Base-by-base conservation (phyloP, 1,140 invertebrate genomes). In the Rhizoglyphus robini region DNA sequence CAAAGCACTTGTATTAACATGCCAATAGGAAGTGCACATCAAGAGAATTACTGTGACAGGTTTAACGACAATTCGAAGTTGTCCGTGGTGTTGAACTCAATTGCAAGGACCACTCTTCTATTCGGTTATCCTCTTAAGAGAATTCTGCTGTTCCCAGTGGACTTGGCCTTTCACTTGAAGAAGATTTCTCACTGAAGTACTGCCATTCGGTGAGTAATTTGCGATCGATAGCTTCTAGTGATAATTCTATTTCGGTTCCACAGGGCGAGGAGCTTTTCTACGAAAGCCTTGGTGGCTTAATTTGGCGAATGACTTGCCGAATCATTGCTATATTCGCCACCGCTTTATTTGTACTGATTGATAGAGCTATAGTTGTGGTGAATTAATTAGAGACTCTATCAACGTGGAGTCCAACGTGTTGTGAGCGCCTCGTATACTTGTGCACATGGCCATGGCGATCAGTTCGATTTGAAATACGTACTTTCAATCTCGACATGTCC, bases 101-200 rank as follows among this genome's bases (percentile, higher is more conserved):
- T 20, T 51, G 15, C 2, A 27, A 51, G 18, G 58, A 60, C 23
- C 27, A 29, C 29, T n/a, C 38, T 23, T 60, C 29, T 15, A 34
- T 60, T 15, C 58, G 58, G n/a, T 60, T 32, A 46, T 32, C 58
- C n/a, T 60, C 58, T n/a, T 60, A n/a, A n/a, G n/a, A n/a, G n/a
- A n/a, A n/a, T n/a, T n/a, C 58, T 23, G 58, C 58, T 23, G 58
- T 32, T 11, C 13, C 15, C 15, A 60, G 58, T 60, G 58, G 58
- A n/a, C 58, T 60, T 60, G 58, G 58, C 13, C 30, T 60, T 18
- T 60, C 58, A n/a, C 58, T 60, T 60, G 58, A 60, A 27, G 58
- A 60, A 46, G 58, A 60, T 60, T 60, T 1, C n/a, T 60, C 58
- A 13, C 58, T 60, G 23, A 60, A 60, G 36, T 60, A 60, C 29